phyloP scores from a whole-genome alignment of 2,113 vertebrate genomes.

The Mastomys natalensis region DNA sequence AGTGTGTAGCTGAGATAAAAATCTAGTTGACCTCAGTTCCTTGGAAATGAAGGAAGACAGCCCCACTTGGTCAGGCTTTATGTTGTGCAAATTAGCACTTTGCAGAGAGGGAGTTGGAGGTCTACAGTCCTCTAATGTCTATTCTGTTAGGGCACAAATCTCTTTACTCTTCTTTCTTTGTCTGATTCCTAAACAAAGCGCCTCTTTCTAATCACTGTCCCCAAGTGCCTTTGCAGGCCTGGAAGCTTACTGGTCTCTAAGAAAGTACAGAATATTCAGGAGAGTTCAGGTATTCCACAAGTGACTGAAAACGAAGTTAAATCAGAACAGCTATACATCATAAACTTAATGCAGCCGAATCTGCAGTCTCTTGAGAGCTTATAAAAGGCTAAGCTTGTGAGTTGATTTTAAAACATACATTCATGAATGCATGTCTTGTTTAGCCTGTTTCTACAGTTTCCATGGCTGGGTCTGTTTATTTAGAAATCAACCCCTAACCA shows the following conservation, averaged over 20 bases:
- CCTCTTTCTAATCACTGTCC: constrained; percentile 34
- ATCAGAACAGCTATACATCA: constrained; percentile 52
- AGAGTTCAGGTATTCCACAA: constrained; percentile 7
- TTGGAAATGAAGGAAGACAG: constrained; percentile 74
- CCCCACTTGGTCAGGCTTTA: constrained; percentile 17
- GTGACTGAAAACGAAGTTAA: constrained; percentile 39
- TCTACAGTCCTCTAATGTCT: constrained; percentile 50
- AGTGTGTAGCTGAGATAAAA: constrained; percentile 85
- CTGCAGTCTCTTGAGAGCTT: constrained; percentile 46
- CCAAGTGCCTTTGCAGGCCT: background rate
- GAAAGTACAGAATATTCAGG: constrained; percentile 5
- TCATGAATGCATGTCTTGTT: constrained; percentile 61
- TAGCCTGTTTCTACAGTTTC: constrained; percentile 68
- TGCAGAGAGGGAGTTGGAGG: constrained; percentile 13
- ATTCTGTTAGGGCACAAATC: constrained; percentile 57
- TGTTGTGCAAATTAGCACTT: constrained; percentile 80
- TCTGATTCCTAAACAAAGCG: constrained; percentile 58
- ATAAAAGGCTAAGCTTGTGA: constrained; percentile 44
- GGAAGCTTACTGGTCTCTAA: background rate
- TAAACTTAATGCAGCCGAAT: constrained; percentile 24
- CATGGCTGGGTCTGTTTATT: constrained; percentile 78
- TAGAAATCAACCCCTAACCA: constrained; percentile 81
- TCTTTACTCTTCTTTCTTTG: constrained; percentile 50
- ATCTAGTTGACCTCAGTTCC: constrained; percentile 84
- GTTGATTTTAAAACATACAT: constrained; percentile 66